Percentiles rank a stretch among this genome's conserved stretches.
Conservation (phyloP, 2,888 invertebrate genomes). For the Neoascia interrupta region DNA sequence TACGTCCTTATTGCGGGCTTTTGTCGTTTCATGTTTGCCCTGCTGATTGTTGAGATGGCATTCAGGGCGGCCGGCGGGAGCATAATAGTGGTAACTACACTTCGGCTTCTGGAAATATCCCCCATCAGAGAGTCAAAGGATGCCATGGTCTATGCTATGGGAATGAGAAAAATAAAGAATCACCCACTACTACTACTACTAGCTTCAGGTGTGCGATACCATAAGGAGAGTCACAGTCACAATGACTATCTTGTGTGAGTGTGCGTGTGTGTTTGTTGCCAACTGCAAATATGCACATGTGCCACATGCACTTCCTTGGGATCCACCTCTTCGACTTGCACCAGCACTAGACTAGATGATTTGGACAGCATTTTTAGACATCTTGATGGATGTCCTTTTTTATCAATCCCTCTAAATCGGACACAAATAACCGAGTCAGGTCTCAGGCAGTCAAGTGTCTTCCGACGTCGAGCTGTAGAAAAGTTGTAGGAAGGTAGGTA, state of each 20-base stretch:
- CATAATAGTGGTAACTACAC: conserved; percentile 28
- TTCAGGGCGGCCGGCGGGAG: conserved; percentile 13
- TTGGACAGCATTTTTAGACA: conserved; percentile 68
- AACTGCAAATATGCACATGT: conserved; percentile 56
- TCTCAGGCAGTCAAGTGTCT: conserved; percentile 63
- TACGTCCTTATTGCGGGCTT: conserved; percentile 63
- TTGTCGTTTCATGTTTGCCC: conserved; percentile 64
- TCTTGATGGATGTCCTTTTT: conserved; percentile 67
- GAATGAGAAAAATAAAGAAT: neutral
- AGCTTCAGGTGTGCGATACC: conserved; percentile 55
- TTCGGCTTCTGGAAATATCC: conserved; percentile 3
- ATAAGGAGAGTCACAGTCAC: no score
- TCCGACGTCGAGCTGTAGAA: conserved; percentile 43
- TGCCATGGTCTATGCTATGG: conserved; percentile 42
- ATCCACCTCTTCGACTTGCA: conserved; percentile 49
- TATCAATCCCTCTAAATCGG: conserved; percentile 67
- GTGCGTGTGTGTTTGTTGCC: conserved; percentile 57
- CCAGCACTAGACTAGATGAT: conserved; percentile 47
- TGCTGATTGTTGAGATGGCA: conserved; percentile 59
- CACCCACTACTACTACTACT: neutral
- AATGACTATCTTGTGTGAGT: no score
- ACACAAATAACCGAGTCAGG: conserved; percentile 63
- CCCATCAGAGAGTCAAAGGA: conserved; percentile 20
- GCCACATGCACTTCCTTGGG: conserved; percentile 58
- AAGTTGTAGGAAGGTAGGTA: no score